Evolutionary conservation across 2,113 vertebrate genomes (phyloP).

Genomic region (Crotalus horridus): DNA sequence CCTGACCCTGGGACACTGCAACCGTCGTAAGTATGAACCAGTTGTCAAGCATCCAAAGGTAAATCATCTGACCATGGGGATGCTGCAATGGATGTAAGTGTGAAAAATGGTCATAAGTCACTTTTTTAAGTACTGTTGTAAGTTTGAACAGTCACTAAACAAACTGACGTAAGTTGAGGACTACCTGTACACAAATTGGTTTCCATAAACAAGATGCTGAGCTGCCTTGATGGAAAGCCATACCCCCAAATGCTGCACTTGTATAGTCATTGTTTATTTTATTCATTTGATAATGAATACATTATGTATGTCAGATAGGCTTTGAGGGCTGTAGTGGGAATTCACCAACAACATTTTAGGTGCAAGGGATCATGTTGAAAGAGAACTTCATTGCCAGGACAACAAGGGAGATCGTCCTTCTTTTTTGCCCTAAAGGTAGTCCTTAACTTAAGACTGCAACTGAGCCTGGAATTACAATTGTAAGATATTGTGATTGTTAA

Average conservation of each 20-base stretch:
- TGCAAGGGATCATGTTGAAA: background rate
- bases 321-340: background rate
- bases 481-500: too few species aligned
- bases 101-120: too few species aligned
- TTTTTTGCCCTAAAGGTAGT: background rate
- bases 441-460: too few species aligned
- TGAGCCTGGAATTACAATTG: too few species aligned
- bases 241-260: conserved; percentile 11
- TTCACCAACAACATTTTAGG: background rate
- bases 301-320: background rate
- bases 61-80: too few species aligned
- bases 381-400: background rate
- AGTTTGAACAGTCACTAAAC: too few species aligned
- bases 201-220: conserved; percentile 16
- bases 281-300: background rate
- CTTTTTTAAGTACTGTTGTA: too few species aligned
- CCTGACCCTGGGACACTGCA: background rate
- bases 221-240: background rate
- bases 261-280: background rate
- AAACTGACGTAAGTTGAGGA: too few species aligned
- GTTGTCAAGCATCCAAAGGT: too few species aligned
- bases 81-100: too few species aligned
- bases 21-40: too few species aligned
- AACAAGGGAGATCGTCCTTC: background rate
- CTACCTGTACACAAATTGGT: conserved; percentile 2